Percentiles rank a stretch among this genome's conserved stretches.
phyloP scores from a whole-genome alignment of 2,113 vertebrate species.

The Gnathonemus echidnorhynchus region DNA sequence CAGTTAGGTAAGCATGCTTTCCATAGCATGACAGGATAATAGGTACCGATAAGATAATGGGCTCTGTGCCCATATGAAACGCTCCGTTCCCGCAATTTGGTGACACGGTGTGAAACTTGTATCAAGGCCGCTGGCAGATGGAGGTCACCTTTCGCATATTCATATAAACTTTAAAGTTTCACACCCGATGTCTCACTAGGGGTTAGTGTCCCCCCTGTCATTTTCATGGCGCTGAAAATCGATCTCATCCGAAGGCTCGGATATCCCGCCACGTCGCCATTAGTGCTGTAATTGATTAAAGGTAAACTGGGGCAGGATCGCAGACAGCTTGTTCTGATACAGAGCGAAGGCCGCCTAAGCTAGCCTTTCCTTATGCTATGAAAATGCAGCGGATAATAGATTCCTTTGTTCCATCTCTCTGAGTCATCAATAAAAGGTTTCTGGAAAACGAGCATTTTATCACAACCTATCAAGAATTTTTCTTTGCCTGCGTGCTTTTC shows the following conservation, averaged over 20 bases:
- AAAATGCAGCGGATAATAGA: neutral
- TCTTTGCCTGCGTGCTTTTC: neutral
- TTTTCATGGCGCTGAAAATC: neutral
- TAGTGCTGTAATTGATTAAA: neutral
- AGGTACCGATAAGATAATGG: neutral
- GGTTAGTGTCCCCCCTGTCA: neutral
- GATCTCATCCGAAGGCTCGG: neutral
- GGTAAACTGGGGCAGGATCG: neutral
- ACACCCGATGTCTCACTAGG: neutral
- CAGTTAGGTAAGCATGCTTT: neutral
- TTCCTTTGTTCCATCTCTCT: neutral
- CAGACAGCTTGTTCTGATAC: neutral
- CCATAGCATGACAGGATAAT: neutral
- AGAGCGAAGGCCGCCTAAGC: neutral
- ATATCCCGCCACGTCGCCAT: neutral
- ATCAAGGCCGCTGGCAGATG: neutral
- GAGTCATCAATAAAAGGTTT: slow-evolving; percentile 4
- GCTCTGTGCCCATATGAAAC: neutral
- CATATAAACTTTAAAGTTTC: neutral
- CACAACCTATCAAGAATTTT: neutral
- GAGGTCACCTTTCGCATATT: slow-evolving; percentile 3
- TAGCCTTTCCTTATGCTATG: neutral
- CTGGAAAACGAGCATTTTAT: neutral
- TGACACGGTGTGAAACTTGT: neutral
- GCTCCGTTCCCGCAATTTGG: neutral